Base-by-base conservation (phyloP, 2,888 invertebrate species). In the Ophion ellenae region DNA sequence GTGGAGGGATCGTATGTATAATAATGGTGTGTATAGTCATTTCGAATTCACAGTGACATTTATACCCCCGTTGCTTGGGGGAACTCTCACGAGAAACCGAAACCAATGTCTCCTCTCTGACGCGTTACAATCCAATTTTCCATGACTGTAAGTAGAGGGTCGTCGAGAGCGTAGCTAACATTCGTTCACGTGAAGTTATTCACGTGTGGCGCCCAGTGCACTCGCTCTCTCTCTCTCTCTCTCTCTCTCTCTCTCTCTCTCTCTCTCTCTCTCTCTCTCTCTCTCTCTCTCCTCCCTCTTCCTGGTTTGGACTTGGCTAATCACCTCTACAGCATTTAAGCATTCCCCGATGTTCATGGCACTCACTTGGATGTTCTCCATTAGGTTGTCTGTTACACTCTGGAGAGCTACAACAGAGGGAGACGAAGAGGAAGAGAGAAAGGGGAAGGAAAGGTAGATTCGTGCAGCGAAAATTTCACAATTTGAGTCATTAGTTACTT, bases 401-500 rank as follows among this genome's bases (percentile, higher is more conserved):
- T 17, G 28, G 57, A 66, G 63, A 57, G 64, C 63, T 63, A 20
- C 20, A 47, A 28, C 14, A 5, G 59, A 36, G 20, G 28, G 28
- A 32, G 28, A 45, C 14, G 45, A 45, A 77, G 24, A 36, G 67
- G 6, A 20, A 10, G 36, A 63, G 79, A 32, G 47, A 47, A 9
- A 40, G 9, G 9, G 40, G 40, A 9, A 40, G 6, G 40, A 40
- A 10, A 36, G 20, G 40, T 9, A 47, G 40, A 61, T 67, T 57
- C 45, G 28, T 28, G 36, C 17, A 77, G 73, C 67, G 78, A 81
- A 77, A 81, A 87, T 88, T 86, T 74, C 57, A 80, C 67, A 84
- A 87, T 88, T 88, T 86, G 47, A 69, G 83, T 82, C 85, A 83
- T 87, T 87, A 88, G 76, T 88, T 85, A 88, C 85, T 88, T 88